Evolutionary conservation across 2,797 vertebrate species (phyloP), one percentile per base, ranked within the genome.

Genomic region (Bovichtus diacanthus): DNA sequence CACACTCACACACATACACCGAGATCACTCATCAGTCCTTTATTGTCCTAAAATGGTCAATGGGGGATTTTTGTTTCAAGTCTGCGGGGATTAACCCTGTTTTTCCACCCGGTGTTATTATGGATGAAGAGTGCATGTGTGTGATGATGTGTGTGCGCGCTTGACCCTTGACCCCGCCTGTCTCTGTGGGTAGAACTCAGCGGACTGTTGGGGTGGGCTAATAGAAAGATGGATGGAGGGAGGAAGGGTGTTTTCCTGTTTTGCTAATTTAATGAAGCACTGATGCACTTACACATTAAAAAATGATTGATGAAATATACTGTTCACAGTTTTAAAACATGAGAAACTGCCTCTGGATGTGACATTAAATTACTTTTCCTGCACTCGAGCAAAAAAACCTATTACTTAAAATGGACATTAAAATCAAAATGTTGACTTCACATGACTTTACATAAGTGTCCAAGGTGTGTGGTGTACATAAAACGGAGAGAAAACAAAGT

Each of bases 101-200:
- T 84, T 73, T 49, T 50, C 67, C 12, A 7, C 69, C 19, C 2
- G 0, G 46, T 58, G 74, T 77, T 78, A 31, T 74, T 76, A 18
- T 56, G 74, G 51, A 59, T 67, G 49, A 70, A 72, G 54, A 58
- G 58, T 55, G 72, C 39, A 7, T 39, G 56, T 74, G 77, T 78
- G 66, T 2, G 66, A 68, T 67, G 74, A 82, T 80, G 69, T 64
- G 73, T 67, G 51, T 60, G 27, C 38, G 68, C 53, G 68, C 56
- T 70, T 82, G 75, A 87, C 65, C 72, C 31, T 50, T 73, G 31
- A 75, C 83, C 78, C 73, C 34, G 69, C 12, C 66, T 60, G 74
- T 78, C 86, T 76, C 21, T 76, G 66, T 56, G 55, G 63, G 31
- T 39, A 56, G 51, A 82, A 41, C 68, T 87, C 44, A 75, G 61